Evolutionary conservation across 1,140 invertebrate species (phyloP), one percentile per base, ranked within the genome.

Genomic region (Dysdera silvatica): DNA sequence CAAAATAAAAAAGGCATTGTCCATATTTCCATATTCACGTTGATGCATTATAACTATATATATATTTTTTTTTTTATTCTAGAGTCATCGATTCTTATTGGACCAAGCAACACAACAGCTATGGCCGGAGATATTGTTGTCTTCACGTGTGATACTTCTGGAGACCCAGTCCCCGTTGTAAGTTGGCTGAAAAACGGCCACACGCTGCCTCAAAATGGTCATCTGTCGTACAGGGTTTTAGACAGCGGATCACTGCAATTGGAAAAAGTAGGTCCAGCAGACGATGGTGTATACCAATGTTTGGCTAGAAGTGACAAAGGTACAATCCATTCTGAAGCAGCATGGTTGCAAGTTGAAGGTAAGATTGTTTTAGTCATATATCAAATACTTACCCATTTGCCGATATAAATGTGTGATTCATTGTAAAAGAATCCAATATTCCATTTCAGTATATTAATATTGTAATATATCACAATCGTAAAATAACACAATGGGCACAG

Each of bases 21-120:
- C n/a, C n/a, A n/a, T n/a, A n/a, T n/a, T n/a, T n/a, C n/a, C n/a
- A n/a, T n/a, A n/a, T n/a, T n/a, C n/a, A n/a, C n/a, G n/a, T n/a
- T n/a, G n/a, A n/a, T n/a, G n/a, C n/a, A n/a, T n/a, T n/a, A n/a
- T n/a, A n/a, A n/a, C n/a, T n/a, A n/a, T n/a, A n/a, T n/a, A n/a
- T n/a, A n/a, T 37, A 37, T 14, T 37, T 10, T 37, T 14, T 37
- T 55, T 31, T 64, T 20, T 28, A 68, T 82, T 79, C 14, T 80
- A 93, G 90, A 93, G 68, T 89, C 90, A 16, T 89, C 89, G 23
- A 88, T 89, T 73, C 92, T 93, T 71, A 87, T 91, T 72, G 89
- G 93, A 78, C 85, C 87, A 32, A 80, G 88, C 72, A 90, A 88
- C 74, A 90, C 88, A 70, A 89, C 88, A 68, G 90, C 94, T 74